A percentile compares a stretch with the other conserved stretches of the same genome.
Evolutionary conservation across 1,140 invertebrate genomes (phyloP).

Genomic region (Philopotamus ludificatus): DNA sequence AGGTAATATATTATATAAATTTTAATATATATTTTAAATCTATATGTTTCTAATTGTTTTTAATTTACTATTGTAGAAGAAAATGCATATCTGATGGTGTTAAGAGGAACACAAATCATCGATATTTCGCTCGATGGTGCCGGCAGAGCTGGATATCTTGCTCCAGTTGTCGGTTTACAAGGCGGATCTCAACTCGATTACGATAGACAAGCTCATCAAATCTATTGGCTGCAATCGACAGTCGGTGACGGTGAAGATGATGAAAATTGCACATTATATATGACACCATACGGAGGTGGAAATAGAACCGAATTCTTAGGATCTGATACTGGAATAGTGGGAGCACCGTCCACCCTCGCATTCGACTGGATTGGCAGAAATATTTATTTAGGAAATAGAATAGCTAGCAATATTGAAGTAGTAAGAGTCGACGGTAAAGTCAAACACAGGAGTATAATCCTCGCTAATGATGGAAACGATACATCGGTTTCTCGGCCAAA

Average conservation of each 20-base stretch:
- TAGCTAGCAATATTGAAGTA: conserved; percentile 90
- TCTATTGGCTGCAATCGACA: conserved; percentile 84
- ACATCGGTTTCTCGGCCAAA: conserved; percentile 86
- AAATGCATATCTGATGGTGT: conserved; percentile 84
- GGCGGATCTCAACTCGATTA: conserved; percentile 89
- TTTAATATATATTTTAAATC: not conserved
- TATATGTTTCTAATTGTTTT: conserved; percentile 38
- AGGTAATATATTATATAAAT: conserved; percentile 45
- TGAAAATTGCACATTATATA: conserved; percentile 80
- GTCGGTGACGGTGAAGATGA: conserved; percentile 71
- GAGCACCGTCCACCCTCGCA: conserved; percentile 86
- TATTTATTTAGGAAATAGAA: conserved; percentile 88
- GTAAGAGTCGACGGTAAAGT: conserved; percentile 83
- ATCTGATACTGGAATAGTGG: conserved; percentile 79
- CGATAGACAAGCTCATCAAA: conserved; percentile 76
- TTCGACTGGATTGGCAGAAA: conserved; percentile 97
- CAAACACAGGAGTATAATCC: conserved; percentile 80
- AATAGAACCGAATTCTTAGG: conserved; percentile 84
- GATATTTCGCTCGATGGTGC: conserved; percentile 79
- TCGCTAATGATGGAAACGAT: conserved; percentile 87
- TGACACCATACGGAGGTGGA: conserved; percentile 80
- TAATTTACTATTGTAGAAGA: conserved; percentile 79
- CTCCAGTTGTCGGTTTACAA: conserved; percentile 88
- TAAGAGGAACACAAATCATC: conserved; percentile 85
- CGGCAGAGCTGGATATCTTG: conserved; percentile 72